phyloP scores from a whole-genome alignment of 2,888 invertebrate species.

The Nomada fabriciana region DNA sequence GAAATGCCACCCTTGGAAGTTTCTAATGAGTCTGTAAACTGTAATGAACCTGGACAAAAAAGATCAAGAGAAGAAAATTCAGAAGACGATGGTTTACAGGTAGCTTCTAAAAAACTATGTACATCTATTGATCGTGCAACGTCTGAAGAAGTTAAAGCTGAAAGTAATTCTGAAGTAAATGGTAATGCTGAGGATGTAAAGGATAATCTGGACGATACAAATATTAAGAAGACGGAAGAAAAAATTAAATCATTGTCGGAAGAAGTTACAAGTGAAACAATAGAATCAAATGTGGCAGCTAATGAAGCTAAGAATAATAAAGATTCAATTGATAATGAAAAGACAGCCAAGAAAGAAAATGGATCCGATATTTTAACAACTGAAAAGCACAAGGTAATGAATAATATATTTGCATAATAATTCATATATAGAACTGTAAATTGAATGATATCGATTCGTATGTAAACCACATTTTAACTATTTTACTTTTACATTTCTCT shows the following conservation, averaged over 20 bases:
- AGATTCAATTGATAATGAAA: background rate
- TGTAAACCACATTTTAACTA: background rate
- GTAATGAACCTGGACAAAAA: constrained; percentile 55
- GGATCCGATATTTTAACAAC: background rate
- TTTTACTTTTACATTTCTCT: background rate
- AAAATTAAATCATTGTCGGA: constrained; percentile 13
- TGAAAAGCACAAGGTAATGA: constrained; percentile 35
- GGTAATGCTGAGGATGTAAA: constrained; percentile 43
- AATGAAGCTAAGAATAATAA: constrained; percentile 1
- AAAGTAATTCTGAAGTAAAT: constrained; percentile 45
- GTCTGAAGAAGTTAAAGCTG: constrained; percentile 32
- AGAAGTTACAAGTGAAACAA: background rate
- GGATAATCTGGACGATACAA: constrained; percentile 19
- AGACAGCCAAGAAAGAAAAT: background rate
- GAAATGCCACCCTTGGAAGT: constrained; percentile 48
- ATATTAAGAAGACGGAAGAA: constrained; percentile 31
- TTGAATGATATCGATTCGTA: background rate
- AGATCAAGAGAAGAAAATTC: constrained; percentile 67
- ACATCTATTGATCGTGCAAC: constrained; percentile 23
- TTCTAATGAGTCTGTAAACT: constrained; percentile 36
- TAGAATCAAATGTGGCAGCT: background rate
- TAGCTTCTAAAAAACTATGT: constrained; percentile 64
- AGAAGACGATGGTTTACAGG: constrained; percentile 65
- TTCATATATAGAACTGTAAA: background rate
- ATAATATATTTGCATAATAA: constrained; percentile 5